phyloP scores from a whole-genome alignment of 2,888 invertebrate genomes.

The Falcaria lacertinaria region DNA sequence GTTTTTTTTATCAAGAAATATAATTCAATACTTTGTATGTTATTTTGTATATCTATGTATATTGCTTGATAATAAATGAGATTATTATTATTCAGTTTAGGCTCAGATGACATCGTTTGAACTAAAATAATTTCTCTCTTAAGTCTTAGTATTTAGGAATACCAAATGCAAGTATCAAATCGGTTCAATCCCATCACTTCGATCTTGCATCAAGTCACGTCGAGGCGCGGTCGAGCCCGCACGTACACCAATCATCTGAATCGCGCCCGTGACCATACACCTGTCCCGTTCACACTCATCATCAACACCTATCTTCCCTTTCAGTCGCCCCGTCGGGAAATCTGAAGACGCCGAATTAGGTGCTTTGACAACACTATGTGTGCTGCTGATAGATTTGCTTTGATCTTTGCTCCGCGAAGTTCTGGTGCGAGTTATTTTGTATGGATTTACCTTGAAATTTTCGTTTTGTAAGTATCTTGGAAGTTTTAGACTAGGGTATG shows the following conservation, averaged over 20 bases:
- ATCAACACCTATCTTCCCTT: constrained; percentile 22
- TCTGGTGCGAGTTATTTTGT: constrained; percentile 11
- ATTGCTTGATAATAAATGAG: no score
- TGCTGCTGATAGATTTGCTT: constrained; percentile 69
- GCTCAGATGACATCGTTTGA: no score
- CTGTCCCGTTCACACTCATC: constrained; percentile 36
- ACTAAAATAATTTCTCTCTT: no score
- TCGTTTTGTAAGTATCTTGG: no score
- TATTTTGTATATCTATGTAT: no score
- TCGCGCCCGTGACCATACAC: constrained; percentile 65
- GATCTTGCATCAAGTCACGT: constrained; percentile 63
- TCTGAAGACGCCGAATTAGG: constrained; percentile 71
- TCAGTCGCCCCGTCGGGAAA: constrained; percentile 65
- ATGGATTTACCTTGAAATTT: no score
- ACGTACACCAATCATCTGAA: constrained; percentile 76
- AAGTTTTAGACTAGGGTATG: no score
- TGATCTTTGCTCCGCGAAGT: constrained; percentile 40
- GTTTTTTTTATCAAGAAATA: no score
- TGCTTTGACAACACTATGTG: constrained; percentile 71
- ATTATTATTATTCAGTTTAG: no score
- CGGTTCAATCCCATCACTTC: constrained; percentile 22
- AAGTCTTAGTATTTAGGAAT: no score
- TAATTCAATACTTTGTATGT: no score
- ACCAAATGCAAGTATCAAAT: constrained; percentile 61
- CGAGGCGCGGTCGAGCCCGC: constrained; percentile 65